Evolutionary conservation across 2,888 invertebrate genomes (phyloP).

Genomic region (Philaethria dido): DNA sequence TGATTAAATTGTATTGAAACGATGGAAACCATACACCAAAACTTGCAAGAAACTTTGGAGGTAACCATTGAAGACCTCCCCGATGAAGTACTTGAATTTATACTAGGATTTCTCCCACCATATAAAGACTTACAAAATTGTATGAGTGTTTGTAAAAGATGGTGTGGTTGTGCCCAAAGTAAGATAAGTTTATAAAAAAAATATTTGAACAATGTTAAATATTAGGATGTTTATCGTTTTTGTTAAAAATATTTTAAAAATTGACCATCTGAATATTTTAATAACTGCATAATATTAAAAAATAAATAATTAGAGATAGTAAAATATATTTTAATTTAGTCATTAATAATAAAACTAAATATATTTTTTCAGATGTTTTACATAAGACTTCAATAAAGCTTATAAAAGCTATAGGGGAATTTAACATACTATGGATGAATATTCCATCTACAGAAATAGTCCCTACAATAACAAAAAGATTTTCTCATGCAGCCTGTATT

Average conservation of each 20-base stretch:
- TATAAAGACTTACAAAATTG: constrained; percentile 95
- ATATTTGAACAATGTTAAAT: no score
- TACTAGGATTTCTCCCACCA: constrained; percentile 93
- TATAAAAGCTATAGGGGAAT: constrained; percentile 89
- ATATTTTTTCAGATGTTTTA: constrained; percentile 88
- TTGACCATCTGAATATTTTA: no score
- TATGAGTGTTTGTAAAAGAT: constrained; percentile 93
- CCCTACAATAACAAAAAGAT: constrained; percentile 94
- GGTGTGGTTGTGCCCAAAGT: constrained; percentile 94
- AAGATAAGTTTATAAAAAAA: constrained; percentile 57
- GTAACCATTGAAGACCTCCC: constrained; percentile 88
- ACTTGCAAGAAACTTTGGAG: constrained; percentile 63
- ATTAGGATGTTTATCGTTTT: no score
- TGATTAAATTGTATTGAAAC: constrained; percentile 12
- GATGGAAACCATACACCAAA: constrained; percentile 70
- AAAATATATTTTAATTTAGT: no score
- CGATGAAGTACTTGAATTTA: constrained; percentile 96
- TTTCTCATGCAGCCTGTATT: constrained; percentile 95
- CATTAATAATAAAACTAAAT: background rate
- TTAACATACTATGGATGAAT: constrained; percentile 90
- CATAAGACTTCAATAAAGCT: constrained; percentile 89
- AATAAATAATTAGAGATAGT: no score
- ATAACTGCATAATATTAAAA: background rate
- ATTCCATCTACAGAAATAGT: constrained; percentile 83
- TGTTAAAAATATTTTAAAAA: no score